These are phyloP conservation scores for Pocota personata DNA, from an alignment of 2,888 invertebrate species.

Conservation along the genomic window DNA sequence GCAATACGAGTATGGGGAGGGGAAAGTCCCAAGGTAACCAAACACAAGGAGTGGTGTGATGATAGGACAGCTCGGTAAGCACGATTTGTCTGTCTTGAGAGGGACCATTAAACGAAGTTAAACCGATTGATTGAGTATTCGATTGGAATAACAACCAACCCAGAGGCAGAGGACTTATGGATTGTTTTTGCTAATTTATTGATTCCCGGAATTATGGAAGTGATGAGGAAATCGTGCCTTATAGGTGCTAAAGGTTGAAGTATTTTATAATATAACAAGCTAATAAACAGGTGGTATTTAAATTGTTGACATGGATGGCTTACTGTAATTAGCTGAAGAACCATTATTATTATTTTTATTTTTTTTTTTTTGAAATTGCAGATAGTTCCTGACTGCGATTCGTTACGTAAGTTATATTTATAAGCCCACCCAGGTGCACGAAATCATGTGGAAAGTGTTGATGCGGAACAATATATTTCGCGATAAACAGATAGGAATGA, in stretches of 20 bases:
- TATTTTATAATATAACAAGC: neutral
- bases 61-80: slow-evolving; percentile 2
- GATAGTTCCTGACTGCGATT: neutral
- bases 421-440: neutral
- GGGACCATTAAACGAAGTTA: slow-evolving; percentile 54
- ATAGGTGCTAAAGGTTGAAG: neutral
- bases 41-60: neutral
- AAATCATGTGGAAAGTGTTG: neutral
- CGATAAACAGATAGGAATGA: neutral
- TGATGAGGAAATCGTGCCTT: slow-evolving; percentile 47
- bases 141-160: slow-evolving; percentile 40
- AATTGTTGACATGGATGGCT: slow-evolving; percentile 15
- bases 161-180: neutral
- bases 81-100: slow-evolving; percentile 33
- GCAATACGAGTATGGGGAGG: neutral
- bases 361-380: neutral
- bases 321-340: neutral
- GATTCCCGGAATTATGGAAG: slow-evolving; percentile 44
- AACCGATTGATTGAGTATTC: slow-evolving; percentile 56
- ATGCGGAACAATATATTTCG: neutral
- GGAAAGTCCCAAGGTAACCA: neutral
- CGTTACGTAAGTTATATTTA: neutral
- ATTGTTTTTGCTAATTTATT: slow-evolving; percentile 49
- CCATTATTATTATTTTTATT: too few species aligned
- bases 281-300: slow-evolving; percentile 8